Conservation (phyloP, 2,888 invertebrate genomes). For the Idaea straminata region DNA sequence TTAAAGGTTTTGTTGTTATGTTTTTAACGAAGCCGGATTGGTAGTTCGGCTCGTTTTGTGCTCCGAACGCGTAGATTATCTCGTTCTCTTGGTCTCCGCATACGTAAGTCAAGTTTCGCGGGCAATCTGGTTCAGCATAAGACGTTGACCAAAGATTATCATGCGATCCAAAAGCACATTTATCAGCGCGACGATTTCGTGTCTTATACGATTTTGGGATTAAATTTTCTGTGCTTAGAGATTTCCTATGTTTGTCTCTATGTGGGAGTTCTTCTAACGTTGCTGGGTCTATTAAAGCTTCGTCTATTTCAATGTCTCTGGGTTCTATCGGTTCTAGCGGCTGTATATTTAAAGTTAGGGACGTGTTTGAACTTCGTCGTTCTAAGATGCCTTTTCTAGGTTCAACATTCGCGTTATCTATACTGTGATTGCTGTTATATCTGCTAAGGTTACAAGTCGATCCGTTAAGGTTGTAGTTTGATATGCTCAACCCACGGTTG, state of each 20-base stretch:
- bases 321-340: constrained; percentile 69
- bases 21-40: constrained; percentile 71
- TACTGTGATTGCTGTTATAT: constrained; percentile 73
- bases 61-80: constrained; percentile 72
- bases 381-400: constrained; percentile 84
- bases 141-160: constrained; percentile 75
- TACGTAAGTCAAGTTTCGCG: constrained; percentile 66
- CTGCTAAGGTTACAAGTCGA: constrained; percentile 74
- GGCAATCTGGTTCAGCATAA: constrained; percentile 61
- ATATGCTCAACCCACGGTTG: constrained; percentile 70
- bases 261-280: constrained; percentile 63
- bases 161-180: constrained; percentile 69
- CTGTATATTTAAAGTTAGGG: constrained; percentile 83
- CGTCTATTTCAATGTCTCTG: constrained; percentile 70
- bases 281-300: constrained; percentile 56
- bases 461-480: constrained; percentile 75
- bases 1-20: constrained; percentile 83
- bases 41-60: constrained; percentile 60
- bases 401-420: constrained; percentile 59
- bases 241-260: constrained; percentile 74
- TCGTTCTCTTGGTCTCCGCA: constrained; percentile 75
- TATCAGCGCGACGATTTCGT: constrained; percentile 56
- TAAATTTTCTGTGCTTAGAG: constrained; percentile 82
- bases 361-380: constrained; percentile 90
- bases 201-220: constrained; percentile 74